Evolutionary conservation across 2,888 invertebrate genomes (phyloP).

Genomic region (Liposcelis brunnea): DNA sequence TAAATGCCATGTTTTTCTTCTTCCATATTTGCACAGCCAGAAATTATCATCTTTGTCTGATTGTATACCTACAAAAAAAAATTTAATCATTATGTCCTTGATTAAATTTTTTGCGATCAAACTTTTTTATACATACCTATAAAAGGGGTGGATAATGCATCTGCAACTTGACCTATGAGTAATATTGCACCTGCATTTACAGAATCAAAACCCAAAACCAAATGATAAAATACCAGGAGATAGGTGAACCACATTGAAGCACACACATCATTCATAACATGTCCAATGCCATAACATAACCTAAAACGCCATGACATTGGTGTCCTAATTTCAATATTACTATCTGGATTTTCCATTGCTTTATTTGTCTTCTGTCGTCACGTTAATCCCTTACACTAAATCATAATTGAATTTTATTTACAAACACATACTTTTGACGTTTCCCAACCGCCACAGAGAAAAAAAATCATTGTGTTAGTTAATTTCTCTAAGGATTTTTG

Average conservation of each 20-base stretch:
- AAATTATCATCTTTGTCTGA: slow-evolving; percentile 28
- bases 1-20: slow-evolving; percentile 40
- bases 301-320: background rate
- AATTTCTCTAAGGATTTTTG: too few relatives aligned
- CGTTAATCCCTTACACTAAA: too few relatives aligned
- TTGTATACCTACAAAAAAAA: slow-evolving; percentile 17
- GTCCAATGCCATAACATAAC: slow-evolving; percentile 30
- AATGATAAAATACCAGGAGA: slow-evolving; percentile 35
- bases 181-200: slow-evolving; percentile 23
- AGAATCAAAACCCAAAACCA: slow-evolving; percentile 26
- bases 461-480: too few relatives aligned
- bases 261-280: slow-evolving; percentile 41
- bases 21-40: slow-evolving; percentile 28
- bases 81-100: background rate
- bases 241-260: slow-evolving; percentile 46
- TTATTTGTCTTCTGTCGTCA: too few relatives aligned
- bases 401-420: too few relatives aligned
- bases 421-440: too few relatives aligned
- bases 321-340: too few relatives aligned
- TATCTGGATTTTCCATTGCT: too few relatives aligned
- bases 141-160: slow-evolving; percentile 38
- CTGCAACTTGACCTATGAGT: slow-evolving; percentile 27
- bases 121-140: slow-evolving; percentile 27
- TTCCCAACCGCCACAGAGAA: too few relatives aligned
- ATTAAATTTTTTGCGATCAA: background rate